Evolutionary conservation across 2,113 vertebrate genomes (phyloP).

Genomic region (Rhinichthys klamathensis): DNA sequence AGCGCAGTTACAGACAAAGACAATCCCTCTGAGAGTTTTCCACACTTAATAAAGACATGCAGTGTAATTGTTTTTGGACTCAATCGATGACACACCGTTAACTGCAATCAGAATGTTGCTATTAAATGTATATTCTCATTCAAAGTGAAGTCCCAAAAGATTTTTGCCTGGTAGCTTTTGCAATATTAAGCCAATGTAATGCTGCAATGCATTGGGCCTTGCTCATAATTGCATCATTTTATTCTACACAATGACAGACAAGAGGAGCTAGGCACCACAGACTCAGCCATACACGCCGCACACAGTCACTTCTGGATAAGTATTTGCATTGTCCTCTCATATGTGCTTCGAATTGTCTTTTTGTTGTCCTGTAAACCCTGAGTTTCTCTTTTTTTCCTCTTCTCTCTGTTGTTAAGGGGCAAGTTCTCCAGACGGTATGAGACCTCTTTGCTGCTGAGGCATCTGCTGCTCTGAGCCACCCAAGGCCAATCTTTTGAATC

Average conservation of each 20-base stretch:
- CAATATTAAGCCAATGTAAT: constrained; percentile 26
- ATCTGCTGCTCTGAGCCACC: constrained; percentile 42
- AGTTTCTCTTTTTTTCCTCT: not conserved
- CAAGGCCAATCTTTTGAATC: constrained; percentile 56
- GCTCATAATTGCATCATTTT: constrained; percentile 75
- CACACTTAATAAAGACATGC: constrained; percentile 22
- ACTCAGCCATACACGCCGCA: constrained; percentile 50
- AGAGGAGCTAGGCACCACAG: constrained; percentile 55
- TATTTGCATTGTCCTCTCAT: constrained; percentile 42
- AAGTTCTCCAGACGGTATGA: constrained; percentile 49
- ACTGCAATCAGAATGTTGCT: constrained; percentile 24
- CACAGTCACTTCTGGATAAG: constrained; percentile 16
- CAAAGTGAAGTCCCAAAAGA: constrained; percentile 1
- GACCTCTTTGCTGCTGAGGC: constrained; percentile 35
- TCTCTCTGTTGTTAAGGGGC: constrained; percentile 45
- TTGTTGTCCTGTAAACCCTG: constrained; percentile 29
- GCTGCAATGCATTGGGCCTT: constrained; percentile 57
- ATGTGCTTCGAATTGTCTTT: constrained; percentile 21
- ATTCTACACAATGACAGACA: constrained; percentile 63
- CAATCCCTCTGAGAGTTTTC: not conserved
- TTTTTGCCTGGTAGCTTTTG: constrained; percentile 36
- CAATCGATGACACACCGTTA: constrained; percentile 7
- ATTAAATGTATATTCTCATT: constrained; percentile 39
- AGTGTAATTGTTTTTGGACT: constrained; percentile 10
- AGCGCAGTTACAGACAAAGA: not conserved